Base-by-base conservation (phyloP, 2,888 invertebrate species). In the Oxycera nigricornis region DNA sequence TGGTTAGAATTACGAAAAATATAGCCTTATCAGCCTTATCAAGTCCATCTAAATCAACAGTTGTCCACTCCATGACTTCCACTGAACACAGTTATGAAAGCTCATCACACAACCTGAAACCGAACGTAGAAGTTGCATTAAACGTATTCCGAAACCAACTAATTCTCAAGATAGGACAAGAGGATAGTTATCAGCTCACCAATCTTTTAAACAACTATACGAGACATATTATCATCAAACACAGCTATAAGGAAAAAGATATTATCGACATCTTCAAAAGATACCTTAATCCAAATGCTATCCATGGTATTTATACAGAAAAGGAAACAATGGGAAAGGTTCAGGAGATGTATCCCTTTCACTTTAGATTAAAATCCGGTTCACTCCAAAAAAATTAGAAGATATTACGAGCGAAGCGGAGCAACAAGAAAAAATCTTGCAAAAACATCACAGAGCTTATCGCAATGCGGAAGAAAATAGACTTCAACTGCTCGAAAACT, bases 361-460 rank as follows among this genome's bases (percentile, higher is more conserved):
- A 76, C 41, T 76, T 76, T 24, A 68, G 22, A 55, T 30, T 20
- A 72, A 31, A 62, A 67, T 76, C 24, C 17, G 73, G 24, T 74
- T 46, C 41, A 76, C 70, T 1, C 73, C 70, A 50, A 74, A 41
- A 4, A 11, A 41, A 14, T 73, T 77, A 1, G 57, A 74, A 55
- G 73, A 77, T 22, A 14, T 76, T 9, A 9, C 46, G 0, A 72
- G 55, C 41, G 73, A 74, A 55, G 20, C 0, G 14, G 59, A 73
- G 46, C 75, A 76, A 61, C 61, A 67, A 17, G 74, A 76, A 26
- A 75, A 59, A 28, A 75, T 77, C 31, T 72, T 75, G 24, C 20
- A 57, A 14, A 70, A 55, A 17, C 75, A 77, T 31, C 74, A 55
- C 50, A 57, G 76, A 72, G 73, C 74, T n/a, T 75, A 76, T 62